These are phyloP conservation scores for Diabrotica virgifera DNA, from an alignment of 1,140 invertebrate genomes.

Conservation along the genomic window DNA sequence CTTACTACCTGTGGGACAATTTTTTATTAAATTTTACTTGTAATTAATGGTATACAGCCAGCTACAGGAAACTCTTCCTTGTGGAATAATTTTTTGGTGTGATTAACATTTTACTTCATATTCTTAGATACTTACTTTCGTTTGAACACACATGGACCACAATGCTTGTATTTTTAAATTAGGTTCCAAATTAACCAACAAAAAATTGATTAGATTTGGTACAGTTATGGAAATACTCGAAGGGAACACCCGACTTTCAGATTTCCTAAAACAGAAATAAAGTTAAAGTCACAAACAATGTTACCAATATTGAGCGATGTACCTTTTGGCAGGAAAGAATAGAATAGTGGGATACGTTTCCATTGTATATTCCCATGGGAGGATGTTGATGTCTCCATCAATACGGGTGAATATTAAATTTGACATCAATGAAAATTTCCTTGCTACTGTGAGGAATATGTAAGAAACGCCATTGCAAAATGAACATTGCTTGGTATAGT, in stretches of 20 bases:
- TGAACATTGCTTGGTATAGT: constrained; percentile 67
- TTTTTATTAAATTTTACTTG: too few relatives aligned
- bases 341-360: constrained; percentile 71
- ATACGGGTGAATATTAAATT: constrained; percentile 64
- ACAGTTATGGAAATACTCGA: constrained; percentile 59
- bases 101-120: too few relatives aligned
- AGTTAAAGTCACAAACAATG: background rate
- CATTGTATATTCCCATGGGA: constrained; percentile 78
- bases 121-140: constrained; percentile 33
- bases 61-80: too few relatives aligned
- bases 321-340: constrained; percentile 68
- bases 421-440: constrained; percentile 56
- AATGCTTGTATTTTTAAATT: constrained; percentile 41
- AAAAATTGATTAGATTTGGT: constrained; percentile 68
- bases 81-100: too few relatives aligned
- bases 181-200: constrained; percentile 62
- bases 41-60: too few relatives aligned
- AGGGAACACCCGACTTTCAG: constrained; percentile 71
- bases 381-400: constrained; percentile 76
- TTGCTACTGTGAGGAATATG: constrained; percentile 63
- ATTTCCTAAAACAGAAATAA: constrained; percentile 58
- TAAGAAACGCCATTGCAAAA: constrained; percentile 68
- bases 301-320: constrained; percentile 12
- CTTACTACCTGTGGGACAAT: too few relatives aligned
- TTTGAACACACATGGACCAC: constrained; percentile 44